Conservation (phyloP, 2,888 invertebrate genomes). For the Sympetrum striolatum region DNA sequence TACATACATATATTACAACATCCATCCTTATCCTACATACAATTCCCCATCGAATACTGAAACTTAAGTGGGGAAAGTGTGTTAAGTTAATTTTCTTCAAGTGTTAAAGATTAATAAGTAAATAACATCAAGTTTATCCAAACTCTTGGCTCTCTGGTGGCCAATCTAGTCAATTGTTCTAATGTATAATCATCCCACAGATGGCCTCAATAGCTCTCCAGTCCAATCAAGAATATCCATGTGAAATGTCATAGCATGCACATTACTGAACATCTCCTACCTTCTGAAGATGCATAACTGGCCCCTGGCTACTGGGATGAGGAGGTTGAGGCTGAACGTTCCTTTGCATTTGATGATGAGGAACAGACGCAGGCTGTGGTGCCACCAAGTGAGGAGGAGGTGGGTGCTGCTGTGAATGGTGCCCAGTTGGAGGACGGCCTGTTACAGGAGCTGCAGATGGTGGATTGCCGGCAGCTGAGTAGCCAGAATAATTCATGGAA, state of each 20-base stretch:
- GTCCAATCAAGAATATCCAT: not conserved
- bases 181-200: no score
- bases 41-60: no score
- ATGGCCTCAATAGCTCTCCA: not conserved
- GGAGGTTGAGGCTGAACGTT: conserved; percentile 46
- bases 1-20: no score
- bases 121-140: no score
- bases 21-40: no score
- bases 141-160: no score
- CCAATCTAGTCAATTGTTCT: no score
- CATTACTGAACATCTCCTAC: not conserved
- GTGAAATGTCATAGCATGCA: not conserved
- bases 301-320: not conserved
- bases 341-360: conserved; percentile 48
- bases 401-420: conserved; percentile 51
- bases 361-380: conserved; percentile 48
- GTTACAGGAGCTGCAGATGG: conserved; percentile 62
- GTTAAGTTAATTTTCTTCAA: no score
- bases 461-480: conserved; percentile 51
- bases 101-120: no score
- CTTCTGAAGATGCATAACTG: conserved; percentile 1
- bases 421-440: conserved; percentile 63
- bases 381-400: conserved; percentile 44
- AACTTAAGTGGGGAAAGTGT: no score
- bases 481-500: conserved; percentile 47